phyloP scores from a whole-genome alignment of 2,797 vertebrate species.

The Myotis planiceps region DNA sequence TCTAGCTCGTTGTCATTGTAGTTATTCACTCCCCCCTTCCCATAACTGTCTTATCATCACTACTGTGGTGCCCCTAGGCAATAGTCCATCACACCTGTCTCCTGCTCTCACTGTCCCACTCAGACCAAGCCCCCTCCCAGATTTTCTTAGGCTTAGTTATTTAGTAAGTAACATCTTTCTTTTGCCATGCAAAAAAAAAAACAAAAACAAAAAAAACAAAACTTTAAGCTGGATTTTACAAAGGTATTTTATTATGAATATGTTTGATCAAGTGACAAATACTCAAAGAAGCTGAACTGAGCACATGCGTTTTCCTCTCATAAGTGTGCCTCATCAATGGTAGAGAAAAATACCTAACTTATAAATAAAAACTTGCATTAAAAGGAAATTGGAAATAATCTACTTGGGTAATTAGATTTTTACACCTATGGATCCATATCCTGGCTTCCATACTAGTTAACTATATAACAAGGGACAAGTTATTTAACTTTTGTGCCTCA shows the following conservation, averaged over 20 bases:
- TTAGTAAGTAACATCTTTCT: neutral
- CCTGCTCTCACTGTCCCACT: fast-evolving
- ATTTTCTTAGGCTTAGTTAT: neutral
- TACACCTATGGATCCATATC: fast-evolving
- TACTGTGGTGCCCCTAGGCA: fast-evolving
- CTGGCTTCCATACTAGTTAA: neutral
- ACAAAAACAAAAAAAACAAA: too few relatives aligned
- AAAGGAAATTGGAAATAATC: neutral
- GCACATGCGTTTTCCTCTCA: neutral
- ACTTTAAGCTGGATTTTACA: neutral
- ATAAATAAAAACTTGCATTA: neutral
- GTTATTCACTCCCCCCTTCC: too few relatives aligned
- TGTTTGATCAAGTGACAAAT: neutral
- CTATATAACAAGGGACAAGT: neutral
- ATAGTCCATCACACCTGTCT: fast-evolving
- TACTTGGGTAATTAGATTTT: neutral
- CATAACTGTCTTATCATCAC: neutral
- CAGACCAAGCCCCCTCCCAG: too few relatives aligned
- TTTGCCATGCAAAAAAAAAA: neutral
- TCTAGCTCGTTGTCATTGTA: neutral
- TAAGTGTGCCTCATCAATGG: neutral
- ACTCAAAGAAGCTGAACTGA: neutral
- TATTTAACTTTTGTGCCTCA: neutral
- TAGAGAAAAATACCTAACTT: neutral
- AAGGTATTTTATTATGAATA: neutral